Percentiles rank a stretch among this genome's conserved stretches.
phyloP scores from a whole-genome alignment of 1,140 invertebrate genomes.

The Bombus breviceps region DNA sequence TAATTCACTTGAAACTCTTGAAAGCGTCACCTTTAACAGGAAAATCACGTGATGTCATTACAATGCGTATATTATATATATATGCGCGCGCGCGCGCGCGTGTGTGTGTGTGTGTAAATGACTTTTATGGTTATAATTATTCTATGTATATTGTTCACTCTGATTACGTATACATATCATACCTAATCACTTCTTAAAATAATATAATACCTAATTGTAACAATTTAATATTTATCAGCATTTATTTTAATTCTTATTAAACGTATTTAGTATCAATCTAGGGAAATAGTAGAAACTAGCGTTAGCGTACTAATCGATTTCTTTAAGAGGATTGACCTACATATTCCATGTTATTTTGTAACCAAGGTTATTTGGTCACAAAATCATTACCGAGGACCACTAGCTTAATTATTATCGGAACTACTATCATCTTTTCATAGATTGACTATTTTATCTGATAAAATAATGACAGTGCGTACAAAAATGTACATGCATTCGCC shows the following conservation, averaged over 20 bases:
- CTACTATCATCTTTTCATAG: too few species aligned
- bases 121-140: not conserved
- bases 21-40: too few species aligned
- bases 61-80: not conserved
- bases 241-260: not conserved
- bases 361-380: not conserved
- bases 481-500: not conserved
- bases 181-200: not conserved
- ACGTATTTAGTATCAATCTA: not conserved
- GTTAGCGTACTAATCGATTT: slow-evolving; percentile 9
- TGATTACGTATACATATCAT: not conserved
- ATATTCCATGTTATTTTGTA: not conserved
- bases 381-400: not conserved
- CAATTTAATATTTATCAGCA: not conserved
- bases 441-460: not conserved
- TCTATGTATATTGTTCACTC: not conserved
- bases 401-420: not conserved
- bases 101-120: too few species aligned
- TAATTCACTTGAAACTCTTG: not conserved
- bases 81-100: too few species aligned
- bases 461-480: not conserved
- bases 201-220: not conserved
- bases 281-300: not conserved
- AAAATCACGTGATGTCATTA: not conserved
- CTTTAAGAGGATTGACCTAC: not conserved